Base-by-base conservation (phyloP, 2,888 invertebrate genomes). In the Flexamia atlantica region DNA sequence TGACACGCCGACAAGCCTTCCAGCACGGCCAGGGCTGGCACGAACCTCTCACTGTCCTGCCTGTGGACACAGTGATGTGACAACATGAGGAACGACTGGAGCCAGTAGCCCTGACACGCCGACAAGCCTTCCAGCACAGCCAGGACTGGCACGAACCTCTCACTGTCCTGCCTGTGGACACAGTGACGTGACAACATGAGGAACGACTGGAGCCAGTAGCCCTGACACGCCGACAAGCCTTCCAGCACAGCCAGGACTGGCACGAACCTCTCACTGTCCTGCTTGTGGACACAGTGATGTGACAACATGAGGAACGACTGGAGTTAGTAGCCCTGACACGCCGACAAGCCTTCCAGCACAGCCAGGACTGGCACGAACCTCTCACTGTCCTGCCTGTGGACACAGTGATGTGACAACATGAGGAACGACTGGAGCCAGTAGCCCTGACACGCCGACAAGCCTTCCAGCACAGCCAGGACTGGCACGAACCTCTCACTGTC, bases 381-480 rank as follows among this genome's bases (percentile, higher is more conserved):
- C 12, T 76, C 76, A 28, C 42, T 82, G 40, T 76, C 42, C 64
- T 70, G 53, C 74, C 84, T 84, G 76, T 2, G n/a, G 32, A 80
- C 64, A 64, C 50, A 50, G 17, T n/a, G 12, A 50, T 40, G 36
- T 28, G 84, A 82, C 60, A 84, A 40, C 53, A 81, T 74, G 32
- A 84, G 68, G 76, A 84, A 84, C 12, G 84, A 84, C 46, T 74
- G 74, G 14, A 84, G 60, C 0, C 82, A 84, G 68, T 84, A 84
- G 25, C 84, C 84, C 30, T 84, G 82, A 76, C 84, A 84, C 20
- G 50, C 81, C 2, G 84, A 32, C 30, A 57, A 50, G 5, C 70
- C 32, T 46, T 84, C 84, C 40, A 84, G 60, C 40, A 42, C 25
- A 10, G 53, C 2, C 14, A 84, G 74, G 1, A 82, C 32, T 17